Evolutionary conservation across 1,140 invertebrate genomes (phyloP), one percentile per base, ranked within the genome.

Genomic region (Tetranychus urticae): DNA sequence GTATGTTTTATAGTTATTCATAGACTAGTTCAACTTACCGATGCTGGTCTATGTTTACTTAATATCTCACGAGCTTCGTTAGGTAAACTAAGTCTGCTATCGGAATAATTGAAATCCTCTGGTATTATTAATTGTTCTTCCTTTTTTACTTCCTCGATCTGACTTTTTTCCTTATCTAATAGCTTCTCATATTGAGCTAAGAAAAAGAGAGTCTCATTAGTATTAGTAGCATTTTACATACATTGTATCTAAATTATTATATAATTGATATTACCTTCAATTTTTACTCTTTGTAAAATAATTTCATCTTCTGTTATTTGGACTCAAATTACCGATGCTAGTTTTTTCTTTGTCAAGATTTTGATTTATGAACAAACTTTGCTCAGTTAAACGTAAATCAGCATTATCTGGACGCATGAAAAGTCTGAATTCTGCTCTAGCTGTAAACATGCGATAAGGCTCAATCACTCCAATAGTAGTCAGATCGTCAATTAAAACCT

Each of bases 391-490:
- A 65, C 90, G 73, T 13, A 81, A 69, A 74, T 94, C 90, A 7
- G 90, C 90, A 77, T 94, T 94, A 70, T 94, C 90, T 1, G 88
- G 86, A 45, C 88, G 70, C 13, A 93, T 72, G 54, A 74, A 78
- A 13, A 94, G 67, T 59, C 91, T 76, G 71, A 88, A 94, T 73
- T 94, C 91, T 1, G 88, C 82, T 50, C 90, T 72, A 66, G 83
- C 85, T 4, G 90, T 94, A 69, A 94, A 93, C 90, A 94, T 96
- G 68, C 90, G 76, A 69, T 94, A 94, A 0, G 90, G 91, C 72
- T 94, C 90, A 56, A 75, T 81, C 4, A 86, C 86, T 13, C 90
- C 90, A 58, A 77, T 72, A 0, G 81, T 85, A 0, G 83, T 92
- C 2, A 94, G 76, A 73, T 94, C 90, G 72, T 94, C 88, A 47